Percentiles rank a stretch among this genome's conserved stretches.
Conservation (phyloP, 2,113 vertebrate genomes). For the Gnathonemus echidnorhynchus region DNA sequence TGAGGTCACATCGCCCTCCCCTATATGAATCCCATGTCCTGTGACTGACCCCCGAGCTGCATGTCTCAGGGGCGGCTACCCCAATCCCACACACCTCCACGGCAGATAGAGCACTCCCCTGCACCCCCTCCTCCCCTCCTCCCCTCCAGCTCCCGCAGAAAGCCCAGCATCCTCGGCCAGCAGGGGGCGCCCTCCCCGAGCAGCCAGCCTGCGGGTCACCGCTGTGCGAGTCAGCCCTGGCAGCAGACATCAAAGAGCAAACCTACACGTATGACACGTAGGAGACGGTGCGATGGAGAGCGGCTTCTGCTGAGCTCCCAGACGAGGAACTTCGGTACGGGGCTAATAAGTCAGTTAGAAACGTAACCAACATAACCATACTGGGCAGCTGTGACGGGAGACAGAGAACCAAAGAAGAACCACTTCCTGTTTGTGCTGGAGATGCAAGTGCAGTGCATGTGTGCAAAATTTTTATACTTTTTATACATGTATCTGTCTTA, state of each 20-base stretch:
- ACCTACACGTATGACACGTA: neutral
- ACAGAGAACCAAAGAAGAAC: neutral
- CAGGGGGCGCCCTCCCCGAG: neutral
- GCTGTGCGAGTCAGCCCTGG: neutral
- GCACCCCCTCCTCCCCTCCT: neutral
- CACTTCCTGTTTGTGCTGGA: neutral
- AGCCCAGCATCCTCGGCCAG: neutral
- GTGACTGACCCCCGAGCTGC: neutral
- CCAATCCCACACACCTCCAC: neutral
- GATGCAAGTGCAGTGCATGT: neutral
- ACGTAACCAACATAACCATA: neutral
- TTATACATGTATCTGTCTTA: neutral
- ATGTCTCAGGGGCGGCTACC: neutral
- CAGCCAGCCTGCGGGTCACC: neutral
- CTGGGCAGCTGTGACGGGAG: neutral
- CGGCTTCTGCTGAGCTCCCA: neutral
- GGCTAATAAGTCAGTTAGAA: neutral
- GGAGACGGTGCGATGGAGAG: neutral
- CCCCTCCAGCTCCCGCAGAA: neutral
- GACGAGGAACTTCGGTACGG: neutral
- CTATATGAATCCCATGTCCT: no score
- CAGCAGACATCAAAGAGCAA: neutral
- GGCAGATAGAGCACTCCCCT: neutral
- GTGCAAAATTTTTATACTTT: neutral
- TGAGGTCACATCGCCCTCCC: no score